phyloP scores from a whole-genome alignment of 2,888 invertebrate genomes.

The Fragum sueziense region DNA sequence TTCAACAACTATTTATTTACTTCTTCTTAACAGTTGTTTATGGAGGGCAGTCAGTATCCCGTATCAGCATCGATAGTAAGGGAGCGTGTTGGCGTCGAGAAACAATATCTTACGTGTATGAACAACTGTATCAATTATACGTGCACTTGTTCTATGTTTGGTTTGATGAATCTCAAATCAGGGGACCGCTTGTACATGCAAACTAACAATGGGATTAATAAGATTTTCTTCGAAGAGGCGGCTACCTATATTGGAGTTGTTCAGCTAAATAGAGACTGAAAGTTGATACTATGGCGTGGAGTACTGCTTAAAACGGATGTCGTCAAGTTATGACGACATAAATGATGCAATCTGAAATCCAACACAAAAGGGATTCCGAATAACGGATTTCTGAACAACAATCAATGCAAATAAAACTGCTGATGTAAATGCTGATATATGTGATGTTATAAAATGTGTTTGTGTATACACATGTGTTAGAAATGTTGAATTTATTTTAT shows the following conservation, averaged over 20 bases:
- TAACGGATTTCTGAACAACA: too few relatives aligned
- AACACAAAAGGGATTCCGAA: too few relatives aligned
- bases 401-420: too few relatives aligned
- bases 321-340: too few relatives aligned
- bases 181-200: conserved; percentile 32
- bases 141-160: conserved; percentile 31
- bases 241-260: conserved; percentile 42
- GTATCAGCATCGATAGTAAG: background rate
- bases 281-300: too few relatives aligned
- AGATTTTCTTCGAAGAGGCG: conserved; percentile 8
- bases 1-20: too few relatives aligned
- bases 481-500: too few relatives aligned
- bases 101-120: conserved; percentile 12
- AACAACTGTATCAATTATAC: background rate
- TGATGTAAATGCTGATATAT: too few relatives aligned
- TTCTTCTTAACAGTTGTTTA: background rate
- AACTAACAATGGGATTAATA: background rate
- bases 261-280: conserved; percentile 16
- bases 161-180: conserved; percentile 27
- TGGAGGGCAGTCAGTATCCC: background rate
- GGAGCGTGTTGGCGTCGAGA: background rate
- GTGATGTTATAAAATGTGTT: too few relatives aligned
- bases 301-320: too few relatives aligned
- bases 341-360: too few relatives aligned
- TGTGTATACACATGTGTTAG: too few relatives aligned